Conservation (phyloP, 2,888 invertebrate species). For the Dasypolia templi region DNA sequence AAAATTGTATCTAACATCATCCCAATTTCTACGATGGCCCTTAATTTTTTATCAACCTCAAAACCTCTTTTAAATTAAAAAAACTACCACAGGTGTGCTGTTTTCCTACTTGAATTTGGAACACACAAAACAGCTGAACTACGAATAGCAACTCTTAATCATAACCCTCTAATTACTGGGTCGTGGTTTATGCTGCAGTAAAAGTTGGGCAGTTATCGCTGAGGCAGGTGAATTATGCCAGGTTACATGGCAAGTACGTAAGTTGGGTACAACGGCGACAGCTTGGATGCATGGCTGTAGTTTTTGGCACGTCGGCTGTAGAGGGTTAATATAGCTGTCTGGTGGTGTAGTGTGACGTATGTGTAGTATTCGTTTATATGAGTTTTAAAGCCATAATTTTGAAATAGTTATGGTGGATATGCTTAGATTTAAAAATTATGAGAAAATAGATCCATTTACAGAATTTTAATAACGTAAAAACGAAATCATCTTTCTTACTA, state of each 20-base stretch:
- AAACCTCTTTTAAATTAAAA: not conserved
- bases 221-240: constrained; percentile 52
- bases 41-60: not conserved
- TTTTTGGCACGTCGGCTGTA: constrained; percentile 50
- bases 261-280: constrained; percentile 53
- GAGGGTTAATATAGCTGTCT: constrained; percentile 41
- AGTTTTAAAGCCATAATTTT: too few relatives aligned
- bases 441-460: too few relatives aligned
- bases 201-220: constrained; percentile 66
- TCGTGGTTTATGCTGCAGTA: constrained; percentile 51
- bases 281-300: constrained; percentile 58
- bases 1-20: not conserved
- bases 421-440: too few relatives aligned
- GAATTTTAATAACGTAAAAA: not conserved
- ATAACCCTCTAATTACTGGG: constrained; percentile 43
- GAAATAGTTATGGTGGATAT: too few relatives aligned
- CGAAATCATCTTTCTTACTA: too few relatives aligned
- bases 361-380: not conserved
- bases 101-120: not conserved
- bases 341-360: not conserved
- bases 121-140: constrained; percentile 19
- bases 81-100: not conserved
- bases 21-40: not conserved
- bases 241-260: constrained; percentile 46
- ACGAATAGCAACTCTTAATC: constrained; percentile 38